Evolutionary conservation across 2,888 invertebrate genomes (phyloP).

Genomic region (Nomada flava): DNA sequence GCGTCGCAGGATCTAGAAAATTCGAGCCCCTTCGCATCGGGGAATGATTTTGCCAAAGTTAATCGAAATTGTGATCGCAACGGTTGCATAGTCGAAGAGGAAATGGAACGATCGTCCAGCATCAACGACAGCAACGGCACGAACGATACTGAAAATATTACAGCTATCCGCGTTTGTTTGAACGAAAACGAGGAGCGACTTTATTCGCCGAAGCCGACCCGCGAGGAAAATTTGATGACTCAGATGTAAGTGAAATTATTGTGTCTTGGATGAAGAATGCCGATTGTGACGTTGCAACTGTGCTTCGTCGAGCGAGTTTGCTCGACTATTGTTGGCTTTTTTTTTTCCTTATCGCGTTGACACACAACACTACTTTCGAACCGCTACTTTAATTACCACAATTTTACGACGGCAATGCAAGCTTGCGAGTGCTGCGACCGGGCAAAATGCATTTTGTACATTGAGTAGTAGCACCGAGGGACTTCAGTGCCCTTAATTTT

Average conservation of each 20-base stretch:
- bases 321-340: constrained; percentile 1
- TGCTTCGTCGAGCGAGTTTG: not conserved
- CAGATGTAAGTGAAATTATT: constrained; percentile 47
- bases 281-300: not conserved
- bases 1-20: constrained; percentile 73
- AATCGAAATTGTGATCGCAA: not conserved
- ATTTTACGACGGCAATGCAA: constrained; percentile 2
- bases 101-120: constrained; percentile 54
- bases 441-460: not conserved
- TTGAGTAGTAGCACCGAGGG: not conserved
- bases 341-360: constrained; percentile 25
- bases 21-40: constrained; percentile 24
- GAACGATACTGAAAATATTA: constrained; percentile 54
- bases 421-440: not conserved
- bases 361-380: constrained; percentile 12
- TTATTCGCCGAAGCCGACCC: constrained; percentile 19
- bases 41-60: constrained; percentile 27
- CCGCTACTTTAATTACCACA: constrained; percentile 30
- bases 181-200: constrained; percentile 19
- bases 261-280: not conserved
- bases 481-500: not conserved
- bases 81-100: constrained; percentile 28
- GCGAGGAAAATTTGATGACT: constrained; percentile 41
- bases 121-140: constrained; percentile 54
- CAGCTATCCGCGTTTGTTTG: constrained; percentile 63